phyloP scores from a whole-genome alignment of 2,888 invertebrate genomes.

The Drosophila pegasa region DNA sequence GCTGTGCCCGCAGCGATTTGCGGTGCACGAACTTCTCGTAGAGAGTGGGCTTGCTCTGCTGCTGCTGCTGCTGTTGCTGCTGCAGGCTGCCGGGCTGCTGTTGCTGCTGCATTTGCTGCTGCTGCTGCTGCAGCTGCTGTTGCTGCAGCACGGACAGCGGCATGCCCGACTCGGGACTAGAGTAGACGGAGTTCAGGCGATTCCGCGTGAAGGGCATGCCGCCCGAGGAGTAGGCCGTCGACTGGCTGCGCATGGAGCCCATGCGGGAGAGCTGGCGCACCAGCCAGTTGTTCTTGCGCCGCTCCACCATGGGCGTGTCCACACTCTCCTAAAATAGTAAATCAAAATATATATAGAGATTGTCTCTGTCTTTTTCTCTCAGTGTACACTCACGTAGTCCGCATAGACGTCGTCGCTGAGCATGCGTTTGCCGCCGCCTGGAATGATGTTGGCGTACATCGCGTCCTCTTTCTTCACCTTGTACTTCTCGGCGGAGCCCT shows the following conservation, averaged over 20 bases:
- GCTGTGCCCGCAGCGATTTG: constrained; percentile 87
- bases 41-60: constrained; percentile 89
- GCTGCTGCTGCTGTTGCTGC: constrained; percentile 69
- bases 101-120: constrained; percentile 76
- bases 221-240: constrained; percentile 93
- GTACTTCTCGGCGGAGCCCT: constrained; percentile 94
- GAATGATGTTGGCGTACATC: constrained; percentile 92
- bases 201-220: constrained; percentile 90
- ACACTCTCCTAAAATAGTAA: constrained; percentile 91
- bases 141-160: constrained; percentile 83
- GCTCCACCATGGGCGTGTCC: constrained; percentile 93
- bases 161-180: constrained; percentile 87
- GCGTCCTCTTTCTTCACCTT: constrained; percentile 94
- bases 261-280: constrained; percentile 93
- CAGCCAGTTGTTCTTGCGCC: constrained; percentile 93
- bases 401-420: constrained; percentile 93
- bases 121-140: constrained; percentile 81
- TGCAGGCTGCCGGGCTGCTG: constrained; percentile 47
- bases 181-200: constrained; percentile 91
- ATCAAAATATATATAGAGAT: not conserved
- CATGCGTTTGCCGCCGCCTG: constrained; percentile 86
- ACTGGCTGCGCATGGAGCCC: constrained; percentile 93
- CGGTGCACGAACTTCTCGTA: constrained; percentile 93
- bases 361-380: not conserved
- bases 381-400: constrained; percentile 90